A percentile compares a stretch with the other conserved stretches of the same genome.
Conservation (phyloP, 2,888 invertebrate species). For the Dorcus hopei region DNA sequence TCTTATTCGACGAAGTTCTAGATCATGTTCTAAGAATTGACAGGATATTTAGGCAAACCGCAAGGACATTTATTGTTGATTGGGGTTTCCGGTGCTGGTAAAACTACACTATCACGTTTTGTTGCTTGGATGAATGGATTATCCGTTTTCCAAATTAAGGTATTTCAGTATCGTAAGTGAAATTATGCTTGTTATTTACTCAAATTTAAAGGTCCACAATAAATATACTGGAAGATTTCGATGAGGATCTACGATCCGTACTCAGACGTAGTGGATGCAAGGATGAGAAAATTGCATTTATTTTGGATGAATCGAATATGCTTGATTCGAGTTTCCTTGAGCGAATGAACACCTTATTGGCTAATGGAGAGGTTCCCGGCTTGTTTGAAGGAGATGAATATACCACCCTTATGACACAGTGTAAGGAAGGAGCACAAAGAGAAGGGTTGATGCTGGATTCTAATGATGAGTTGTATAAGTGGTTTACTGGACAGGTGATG, state of each 20-base stretch:
- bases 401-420: conserved; percentile 98
- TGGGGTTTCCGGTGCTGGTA: conserved; percentile 98
- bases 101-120: conserved; percentile 97
- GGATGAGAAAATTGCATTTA: conserved; percentile 98
- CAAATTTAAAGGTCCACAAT: conserved; percentile 77
- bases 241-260: conserved; percentile 93
- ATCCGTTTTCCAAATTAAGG: conserved; percentile 98
- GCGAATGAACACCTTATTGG: conserved; percentile 97
- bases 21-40: conserved; percentile 99
- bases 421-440: conserved; percentile 97
- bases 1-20: conserved; percentile 98
- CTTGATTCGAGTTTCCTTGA: conserved; percentile 98
- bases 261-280: conserved; percentile 84
- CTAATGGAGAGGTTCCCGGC: conserved; percentile 97
- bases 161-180: conserved; percentile 35
- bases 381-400: conserved; percentile 97
- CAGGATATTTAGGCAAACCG: conserved; percentile 97
- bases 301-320: conserved; percentile 98
- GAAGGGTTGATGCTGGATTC: conserved; percentile 97
- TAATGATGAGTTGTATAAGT: conserved; percentile 97
- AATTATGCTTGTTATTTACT: neutral
- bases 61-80: conserved; percentile 97
- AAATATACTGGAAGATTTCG: conserved; percentile 99
- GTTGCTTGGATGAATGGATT: conserved; percentile 99
- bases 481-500: conserved; percentile 99